Evolutionary conservation across 2,888 invertebrate genomes (phyloP), one percentile per base, ranked within the genome.

Genomic region (Syrphus vitripennis): DNA sequence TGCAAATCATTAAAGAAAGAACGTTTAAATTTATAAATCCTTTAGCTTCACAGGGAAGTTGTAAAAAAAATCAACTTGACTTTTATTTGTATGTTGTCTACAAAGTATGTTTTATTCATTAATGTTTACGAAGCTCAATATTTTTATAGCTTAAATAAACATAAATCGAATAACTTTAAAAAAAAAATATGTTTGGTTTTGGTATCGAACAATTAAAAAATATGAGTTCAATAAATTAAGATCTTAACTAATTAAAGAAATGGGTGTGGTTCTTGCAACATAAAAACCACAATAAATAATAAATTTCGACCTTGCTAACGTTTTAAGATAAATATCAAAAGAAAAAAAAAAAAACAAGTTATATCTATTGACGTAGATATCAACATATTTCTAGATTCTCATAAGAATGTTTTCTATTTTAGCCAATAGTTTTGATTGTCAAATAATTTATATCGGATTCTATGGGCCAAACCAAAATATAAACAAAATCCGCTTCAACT

Each of bases 401-500:
- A 19, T 57, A 19, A 21, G 14, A 34, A 19, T 34, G 31, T 37
- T n/a, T 37, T 19, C 9, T 61, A 21, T 61, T 61, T 2, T 24
- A 61, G 9, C 6, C 2, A 2, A 59, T 14, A 21, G 21, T 59
- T n/a, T 37, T 24, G 24, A 37, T 61, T 61, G 26, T 29, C 63
- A n/a, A 21, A 48, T 69, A 70, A 42, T 40, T 69, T 42, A 55
- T 59, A 79, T 80, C 34, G 50, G 34, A 45, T 65, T 40, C 12
- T 14, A 59, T 57, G 21, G 72, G 55, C 26, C 45, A 70, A 61
- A 76, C 63, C 65, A 61, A 82, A 82, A 82, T 53, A 67, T 77
- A 67, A 77, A 77, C 82, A 72, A 77, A 82, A 82, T 82, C 82
- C 82, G 82, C 67, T 19, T 82, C 70, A 37, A 12, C 16, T 29